Conservation (phyloP, 2,113 vertebrate genomes). For the Nicator chloris region DNA sequence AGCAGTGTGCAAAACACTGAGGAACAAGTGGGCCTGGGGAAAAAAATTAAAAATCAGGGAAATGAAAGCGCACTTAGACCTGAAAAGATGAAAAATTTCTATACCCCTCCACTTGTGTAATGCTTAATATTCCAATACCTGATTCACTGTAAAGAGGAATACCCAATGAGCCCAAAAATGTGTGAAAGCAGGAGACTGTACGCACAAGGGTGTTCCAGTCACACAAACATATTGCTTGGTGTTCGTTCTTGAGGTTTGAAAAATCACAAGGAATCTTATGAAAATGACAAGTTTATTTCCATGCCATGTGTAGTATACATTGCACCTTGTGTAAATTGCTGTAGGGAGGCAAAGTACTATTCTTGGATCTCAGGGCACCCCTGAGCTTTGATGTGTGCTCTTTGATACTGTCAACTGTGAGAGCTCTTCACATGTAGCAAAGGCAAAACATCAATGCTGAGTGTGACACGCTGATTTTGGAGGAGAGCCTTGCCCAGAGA, state of each 20-base stretch:
- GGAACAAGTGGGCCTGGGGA: not conserved
- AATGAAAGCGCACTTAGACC: not conserved
- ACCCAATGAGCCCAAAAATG: not conserved
- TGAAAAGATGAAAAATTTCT: not conserved
- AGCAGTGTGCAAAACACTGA: not conserved
- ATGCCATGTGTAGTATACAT: not conserved
- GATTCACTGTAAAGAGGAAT: not conserved
- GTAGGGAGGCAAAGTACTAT: not conserved
- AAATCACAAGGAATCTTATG: not conserved
- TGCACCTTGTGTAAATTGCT: conserved; percentile 15
- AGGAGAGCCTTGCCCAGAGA: not conserved
- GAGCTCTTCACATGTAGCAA: not conserved
- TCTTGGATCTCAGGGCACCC: not conserved
- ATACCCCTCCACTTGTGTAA: not conserved
- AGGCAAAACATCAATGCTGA: not conserved
- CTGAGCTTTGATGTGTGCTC: conserved; percentile 34
- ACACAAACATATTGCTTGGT: not conserved
- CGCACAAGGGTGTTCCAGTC: not conserved
- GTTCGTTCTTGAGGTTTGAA: not conserved
- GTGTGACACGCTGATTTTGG: not conserved
- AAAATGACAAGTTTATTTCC: conserved; percentile 23
- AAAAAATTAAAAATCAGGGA: not conserved
- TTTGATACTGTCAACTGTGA: conserved; percentile 7
- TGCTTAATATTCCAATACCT: not conserved
- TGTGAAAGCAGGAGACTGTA: not conserved